Conservation (phyloP, 2,888 invertebrate genomes). For the Heliconius aoede region DNA sequence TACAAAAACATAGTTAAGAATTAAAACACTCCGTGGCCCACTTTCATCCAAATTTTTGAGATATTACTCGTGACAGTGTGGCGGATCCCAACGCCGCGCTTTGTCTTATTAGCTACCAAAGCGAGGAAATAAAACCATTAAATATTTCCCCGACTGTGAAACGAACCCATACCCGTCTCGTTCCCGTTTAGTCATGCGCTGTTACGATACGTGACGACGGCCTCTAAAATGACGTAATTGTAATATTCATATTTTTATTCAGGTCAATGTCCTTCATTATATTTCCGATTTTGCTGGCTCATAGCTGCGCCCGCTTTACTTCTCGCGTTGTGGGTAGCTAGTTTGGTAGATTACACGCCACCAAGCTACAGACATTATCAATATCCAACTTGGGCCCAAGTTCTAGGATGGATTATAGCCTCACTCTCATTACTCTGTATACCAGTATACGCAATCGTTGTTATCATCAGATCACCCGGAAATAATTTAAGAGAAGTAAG, state of each 20-base stretch:
- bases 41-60: too few relatives aligned
- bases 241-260: conserved; percentile 39
- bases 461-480: conserved; percentile 88
- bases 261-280: conserved; percentile 88
- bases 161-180: too few relatives aligned
- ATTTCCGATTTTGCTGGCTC: conserved; percentile 94
- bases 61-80: too few relatives aligned
- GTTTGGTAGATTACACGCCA: conserved; percentile 93
- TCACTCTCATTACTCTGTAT: conserved; percentile 92
- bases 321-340: conserved; percentile 93
- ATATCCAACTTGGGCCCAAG: conserved; percentile 94
- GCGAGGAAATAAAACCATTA: too few relatives aligned
- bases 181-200: too few relatives aligned
- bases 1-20: not conserved
- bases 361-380: conserved; percentile 92
- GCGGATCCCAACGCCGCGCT: too few relatives aligned
- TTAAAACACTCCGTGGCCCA: too few relatives aligned
- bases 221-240: not conserved
- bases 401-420: conserved; percentile 93
- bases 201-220: too few relatives aligned
- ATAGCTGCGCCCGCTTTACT: conserved; percentile 91
- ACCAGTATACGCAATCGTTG: conserved; percentile 90
- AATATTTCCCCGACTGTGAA: too few relatives aligned
- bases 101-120: too few relatives aligned
- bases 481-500: conserved; percentile 81